These are phyloP conservation scores for Apostichopus leukothele DNA, from an alignment of 53 echinoderm and acorn worm species.

Conservation along the genomic window DNA sequence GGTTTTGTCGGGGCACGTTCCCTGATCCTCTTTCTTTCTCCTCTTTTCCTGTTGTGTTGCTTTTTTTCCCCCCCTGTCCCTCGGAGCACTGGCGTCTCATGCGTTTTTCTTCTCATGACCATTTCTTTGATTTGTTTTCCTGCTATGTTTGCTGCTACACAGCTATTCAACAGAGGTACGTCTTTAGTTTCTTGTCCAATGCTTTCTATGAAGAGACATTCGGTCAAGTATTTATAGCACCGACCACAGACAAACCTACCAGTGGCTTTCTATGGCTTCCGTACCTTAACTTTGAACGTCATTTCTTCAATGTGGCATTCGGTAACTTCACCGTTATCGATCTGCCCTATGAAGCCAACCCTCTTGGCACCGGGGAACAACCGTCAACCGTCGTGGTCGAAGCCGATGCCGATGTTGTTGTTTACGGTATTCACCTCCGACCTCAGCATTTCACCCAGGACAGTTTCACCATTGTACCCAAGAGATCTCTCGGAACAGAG, in stretches of 20 bases:
- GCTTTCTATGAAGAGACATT: conserved; percentile 36
- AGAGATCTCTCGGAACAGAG: conserved; percentile 70
- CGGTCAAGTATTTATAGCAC: conserved; percentile 42
- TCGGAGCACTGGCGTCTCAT: too few species aligned
- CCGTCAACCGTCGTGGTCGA: conserved; percentile 42
- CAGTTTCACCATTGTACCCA: conserved; percentile 78
- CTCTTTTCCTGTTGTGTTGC: too few species aligned
- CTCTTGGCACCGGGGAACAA: conserved; percentile 47
- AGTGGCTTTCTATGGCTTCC: conserved; percentile 40
- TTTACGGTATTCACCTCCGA: conserved; percentile 46
- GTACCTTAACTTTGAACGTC: conserved; percentile 22
- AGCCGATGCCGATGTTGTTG: conserved; percentile 41
- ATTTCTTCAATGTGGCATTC: conserved; percentile 29
- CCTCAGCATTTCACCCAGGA: conserved; percentile 62
- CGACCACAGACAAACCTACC: conserved; percentile 35
- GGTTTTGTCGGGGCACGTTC: too few species aligned
- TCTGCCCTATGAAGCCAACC: conserved; percentile 20
- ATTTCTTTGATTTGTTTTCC: neutral
- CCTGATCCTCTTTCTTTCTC: too few species aligned
- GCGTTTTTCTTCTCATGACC: too few species aligned
- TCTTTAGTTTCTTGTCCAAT: conserved; percentile 44
- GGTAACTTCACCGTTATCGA: conserved; percentile 34
- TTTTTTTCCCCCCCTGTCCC: too few species aligned
- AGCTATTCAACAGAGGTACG: conserved; percentile 22
- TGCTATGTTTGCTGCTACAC: neutral